Base-by-base conservation (phyloP, 2,797 vertebrate species). In the Melanotaenia pygmaea region DNA sequence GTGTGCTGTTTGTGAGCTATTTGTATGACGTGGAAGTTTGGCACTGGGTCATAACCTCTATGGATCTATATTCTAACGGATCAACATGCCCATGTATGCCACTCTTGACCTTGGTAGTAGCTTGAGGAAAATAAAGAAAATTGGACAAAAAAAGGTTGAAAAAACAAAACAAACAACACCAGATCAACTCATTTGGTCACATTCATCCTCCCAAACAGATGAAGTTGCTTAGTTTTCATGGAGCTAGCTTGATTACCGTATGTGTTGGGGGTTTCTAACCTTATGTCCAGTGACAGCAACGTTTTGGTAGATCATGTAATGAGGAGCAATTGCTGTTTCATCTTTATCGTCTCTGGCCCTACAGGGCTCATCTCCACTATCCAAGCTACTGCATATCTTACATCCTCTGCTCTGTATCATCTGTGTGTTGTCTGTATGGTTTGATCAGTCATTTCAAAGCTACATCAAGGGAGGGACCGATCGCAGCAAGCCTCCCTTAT, bases 401-500 rank as follows among this genome's bases (percentile, higher is more conserved):
- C 74, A 72, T 82, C 75, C 75, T 70, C 71, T 12, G 37, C 53
- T 35, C 70, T 63, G 69, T 57, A 65, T 67, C 79, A 5, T 14
- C 63, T 68, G 68, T 32, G 59, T 72, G 79, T 77, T 75, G 67
- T 77, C 83, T 73, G 72, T 51, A 22, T 64, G 61, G 54, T 12
- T 4, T 47, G 70, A 86, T 79, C 77, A 60, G 63, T 68, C 70
- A 66, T 72, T 78, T 79, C 57, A 81, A 65, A 18, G 66, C 78
- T 74, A 72, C 76, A 80, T 65, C 4, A 40, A 66, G 72, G 68
- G 60, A 68, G 70, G 70, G 72, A 77, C 74, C 16, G 76, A 86
- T 88, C 74, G 47, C 69, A 80, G 32, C 80, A 54, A 74, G 43
- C 57, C 57, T 70, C 47, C 56, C 78, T 83, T 90, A 91, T 90